Evolutionary conservation across 2,797 vertebrate genomes (phyloP).

Genomic region (Sebastiscus tertius): DNA sequence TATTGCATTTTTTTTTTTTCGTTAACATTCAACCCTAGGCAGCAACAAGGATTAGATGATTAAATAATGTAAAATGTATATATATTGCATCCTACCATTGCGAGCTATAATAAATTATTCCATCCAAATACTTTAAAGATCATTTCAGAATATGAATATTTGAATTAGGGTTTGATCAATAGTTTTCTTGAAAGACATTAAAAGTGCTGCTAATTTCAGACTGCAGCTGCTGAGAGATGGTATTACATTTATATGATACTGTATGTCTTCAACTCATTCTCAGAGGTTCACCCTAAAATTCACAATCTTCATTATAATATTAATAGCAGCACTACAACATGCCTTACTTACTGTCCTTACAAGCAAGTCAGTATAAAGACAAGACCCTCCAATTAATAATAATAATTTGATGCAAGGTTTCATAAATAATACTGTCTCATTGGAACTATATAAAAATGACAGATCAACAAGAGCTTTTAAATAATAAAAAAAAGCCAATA

Average conservation of each 20-base stretch:
- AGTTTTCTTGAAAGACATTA: not conserved
- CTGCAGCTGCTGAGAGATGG: not conserved
- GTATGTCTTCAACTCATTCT: not conserved
- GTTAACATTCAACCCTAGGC: not conserved
- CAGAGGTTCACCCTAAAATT: not conserved
- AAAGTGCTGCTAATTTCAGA: not conserved
- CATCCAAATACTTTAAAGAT: not conserved
- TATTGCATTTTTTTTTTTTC: no score
- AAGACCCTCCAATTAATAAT: not conserved
- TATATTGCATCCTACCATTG: not conserved
- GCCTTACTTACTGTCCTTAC: no score
- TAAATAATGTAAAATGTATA: not conserved
- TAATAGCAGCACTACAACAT: not conserved
- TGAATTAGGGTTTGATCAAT: not conserved
- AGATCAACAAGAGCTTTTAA: not conserved
- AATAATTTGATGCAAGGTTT: not conserved
- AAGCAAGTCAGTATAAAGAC: not conserved
- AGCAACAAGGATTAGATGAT: not conserved
- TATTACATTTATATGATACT: not conserved
- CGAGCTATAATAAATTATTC: not conserved
- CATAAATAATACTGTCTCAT: not conserved
- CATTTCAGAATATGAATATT: constrained; percentile 1
- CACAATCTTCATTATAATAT: not conserved
- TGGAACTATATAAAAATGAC: not conserved
- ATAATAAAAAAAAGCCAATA: not conserved